These are phyloP conservation scores for Sipunculus nudus DNA, from an alignment of 2,888 invertebrate genomes.

Conservation along the genomic window DNA sequence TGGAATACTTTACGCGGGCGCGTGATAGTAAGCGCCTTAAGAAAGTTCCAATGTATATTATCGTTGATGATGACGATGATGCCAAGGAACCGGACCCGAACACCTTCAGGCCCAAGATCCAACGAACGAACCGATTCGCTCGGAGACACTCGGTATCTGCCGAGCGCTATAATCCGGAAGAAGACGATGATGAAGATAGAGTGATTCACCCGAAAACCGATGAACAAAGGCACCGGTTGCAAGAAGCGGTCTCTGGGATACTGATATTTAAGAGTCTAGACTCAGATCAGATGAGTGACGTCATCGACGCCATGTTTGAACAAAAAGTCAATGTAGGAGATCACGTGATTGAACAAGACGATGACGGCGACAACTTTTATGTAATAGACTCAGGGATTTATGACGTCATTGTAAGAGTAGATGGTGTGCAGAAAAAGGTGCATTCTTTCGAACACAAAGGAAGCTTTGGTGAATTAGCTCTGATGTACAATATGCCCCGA, in stretches of 20 bases:
- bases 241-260: slow-evolving; percentile 60
- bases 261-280: slow-evolving; percentile 64
- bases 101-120: slow-evolving; percentile 55
- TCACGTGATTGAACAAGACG: slow-evolving; percentile 63
- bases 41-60: slow-evolving; percentile 64
- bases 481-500: slow-evolving; percentile 66
- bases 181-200: slow-evolving; percentile 59
- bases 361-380: slow-evolving; percentile 67
- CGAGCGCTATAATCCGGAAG: slow-evolving; percentile 54
- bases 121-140: slow-evolving; percentile 55
- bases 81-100: slow-evolving; percentile 61
- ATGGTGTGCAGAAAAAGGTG: slow-evolving; percentile 58
- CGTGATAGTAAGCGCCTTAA: slow-evolving; percentile 56
- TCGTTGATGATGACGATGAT: slow-evolving; percentile 63
- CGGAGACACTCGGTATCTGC: slow-evolving; percentile 64
- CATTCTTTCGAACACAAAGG: slow-evolving; percentile 64
- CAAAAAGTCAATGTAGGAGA: slow-evolving; percentile 60
- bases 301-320: slow-evolving; percentile 67
- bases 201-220: slow-evolving; percentile 64
- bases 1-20: slow-evolving; percentile 61
- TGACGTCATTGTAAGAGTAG: slow-evolving; percentile 57
- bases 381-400: slow-evolving; percentile 65
- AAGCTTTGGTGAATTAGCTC: slow-evolving; percentile 65
- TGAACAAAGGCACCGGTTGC: slow-evolving; percentile 60
- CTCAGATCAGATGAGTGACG: slow-evolving; percentile 63